phyloP scores from a whole-genome alignment of 1,140 invertebrate species.

The Thaumatotibia leucotreta region DNA sequence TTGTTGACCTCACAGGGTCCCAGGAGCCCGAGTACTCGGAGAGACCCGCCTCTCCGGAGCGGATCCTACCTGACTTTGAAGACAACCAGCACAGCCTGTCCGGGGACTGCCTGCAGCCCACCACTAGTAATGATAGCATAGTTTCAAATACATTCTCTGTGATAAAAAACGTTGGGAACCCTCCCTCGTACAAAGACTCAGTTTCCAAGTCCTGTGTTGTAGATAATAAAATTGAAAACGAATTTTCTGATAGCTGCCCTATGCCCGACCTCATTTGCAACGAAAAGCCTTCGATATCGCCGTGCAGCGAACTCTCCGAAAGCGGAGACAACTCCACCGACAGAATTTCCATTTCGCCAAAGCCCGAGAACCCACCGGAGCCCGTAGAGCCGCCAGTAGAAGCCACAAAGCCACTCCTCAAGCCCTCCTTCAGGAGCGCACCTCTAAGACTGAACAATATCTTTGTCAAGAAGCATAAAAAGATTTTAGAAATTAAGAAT shows the following conservation, averaged over 20 bases:
- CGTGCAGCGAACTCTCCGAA: constrained; percentile 70
- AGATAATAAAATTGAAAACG: constrained; percentile 56
- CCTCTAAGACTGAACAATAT: constrained; percentile 61
- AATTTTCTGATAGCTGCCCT: constrained; percentile 62
- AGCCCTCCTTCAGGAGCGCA: constrained; percentile 40
- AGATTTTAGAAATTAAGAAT: constrained; percentile 69
- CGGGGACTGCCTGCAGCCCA: constrained; percentile 36
- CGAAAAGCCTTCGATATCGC: constrained; percentile 72
- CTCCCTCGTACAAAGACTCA: constrained; percentile 45
- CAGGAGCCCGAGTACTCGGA: constrained; percentile 52
- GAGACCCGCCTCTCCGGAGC: constrained; percentile 43
- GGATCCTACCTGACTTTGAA: constrained; percentile 62
- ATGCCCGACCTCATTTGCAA: constrained; percentile 73
- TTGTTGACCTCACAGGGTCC: constrained; percentile 67
- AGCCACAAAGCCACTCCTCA: background rate
- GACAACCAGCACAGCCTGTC: constrained; percentile 37
- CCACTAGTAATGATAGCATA: constrained; percentile 36
- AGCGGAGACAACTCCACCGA: constrained; percentile 59
- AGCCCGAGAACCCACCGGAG: constrained; percentile 29
- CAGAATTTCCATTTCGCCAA: constrained; percentile 39
- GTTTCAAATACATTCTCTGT: constrained; percentile 65
- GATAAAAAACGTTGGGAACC: constrained; percentile 67
- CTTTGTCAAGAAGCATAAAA: constrained; percentile 70
- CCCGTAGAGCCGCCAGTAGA: constrained; percentile 24
- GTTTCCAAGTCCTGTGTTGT: constrained; percentile 35